A percentile compares a stretch with the other conserved stretches of the same genome.
These are phyloP conservation scores for Myanophis thanlyinensis DNA, from an alignment of 2,113 vertebrate species.

Conservation along the genomic window DNA sequence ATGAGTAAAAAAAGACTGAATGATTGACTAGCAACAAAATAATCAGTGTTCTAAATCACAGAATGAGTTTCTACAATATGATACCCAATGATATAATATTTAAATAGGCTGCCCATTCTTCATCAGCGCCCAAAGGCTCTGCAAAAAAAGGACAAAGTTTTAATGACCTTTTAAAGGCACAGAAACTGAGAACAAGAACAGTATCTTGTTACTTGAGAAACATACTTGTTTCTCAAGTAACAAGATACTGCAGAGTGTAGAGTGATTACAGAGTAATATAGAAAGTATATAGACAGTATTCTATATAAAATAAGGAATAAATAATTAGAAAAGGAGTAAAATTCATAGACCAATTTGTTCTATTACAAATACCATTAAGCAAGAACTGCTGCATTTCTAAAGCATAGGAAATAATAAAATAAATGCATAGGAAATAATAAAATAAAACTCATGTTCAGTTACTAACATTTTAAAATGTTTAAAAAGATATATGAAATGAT, in stretches of 20 bases:
- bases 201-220: no score
- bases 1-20: background rate
- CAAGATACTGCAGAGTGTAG: background rate
- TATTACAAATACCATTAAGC: background rate
- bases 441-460: background rate
- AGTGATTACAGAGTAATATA: background rate
- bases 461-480: background rate
- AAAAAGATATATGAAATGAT: background rate
- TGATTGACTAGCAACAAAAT: background rate
- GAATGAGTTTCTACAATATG: background rate
- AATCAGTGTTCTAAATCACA: background rate
- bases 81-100: background rate
- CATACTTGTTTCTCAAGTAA: background rate
- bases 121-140: background rate
- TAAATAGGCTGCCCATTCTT: background rate
- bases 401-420: background rate
- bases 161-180: background rate
- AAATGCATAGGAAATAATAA: background rate
- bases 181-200: background rate
- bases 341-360: background rate
- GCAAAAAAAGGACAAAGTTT: background rate
- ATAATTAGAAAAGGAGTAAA: background rate
- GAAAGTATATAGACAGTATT: no score
- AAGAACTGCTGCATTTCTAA: background rate
- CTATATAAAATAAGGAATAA: background rate